These are phyloP conservation scores for Turdus rufiventris DNA, from an alignment of 2,113 vertebrate species.

Conservation along the genomic window DNA sequence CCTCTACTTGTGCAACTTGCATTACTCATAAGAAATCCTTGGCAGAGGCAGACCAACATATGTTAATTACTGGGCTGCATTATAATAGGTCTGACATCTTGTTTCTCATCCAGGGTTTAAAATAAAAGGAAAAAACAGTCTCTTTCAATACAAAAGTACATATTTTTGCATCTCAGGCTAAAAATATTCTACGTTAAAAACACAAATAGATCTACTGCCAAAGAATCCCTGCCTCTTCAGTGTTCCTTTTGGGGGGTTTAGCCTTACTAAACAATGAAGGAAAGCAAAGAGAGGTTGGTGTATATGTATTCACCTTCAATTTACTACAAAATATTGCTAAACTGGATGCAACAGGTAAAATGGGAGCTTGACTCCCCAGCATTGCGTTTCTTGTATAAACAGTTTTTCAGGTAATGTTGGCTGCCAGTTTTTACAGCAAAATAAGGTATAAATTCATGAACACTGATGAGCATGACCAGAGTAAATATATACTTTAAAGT, in stretches of 20 bases:
- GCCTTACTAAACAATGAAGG: neutral
- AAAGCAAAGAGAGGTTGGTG: neutral
- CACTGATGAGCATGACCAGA: neutral
- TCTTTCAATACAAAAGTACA: neutral
- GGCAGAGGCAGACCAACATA: constrained; percentile 40
- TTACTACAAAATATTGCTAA: neutral
- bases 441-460: neutral
- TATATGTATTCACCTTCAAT: neutral
- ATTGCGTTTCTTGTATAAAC: neutral
- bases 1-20: constrained; percentile 21
- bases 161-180: constrained; percentile 14
- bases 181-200: constrained; percentile 10
- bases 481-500: neutral
- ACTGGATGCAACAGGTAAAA: neutral
- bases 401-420: neutral
- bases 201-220: constrained; percentile 28
- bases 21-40: constrained; percentile 46
- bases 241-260: neutral
- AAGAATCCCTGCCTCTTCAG: neutral
- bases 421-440: neutral
- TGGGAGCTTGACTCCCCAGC: neutral
- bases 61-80: constrained; percentile 50
- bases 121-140: constrained; percentile 42
- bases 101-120: constrained; percentile 36
- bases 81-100: constrained; percentile 57